Evolutionary conservation across 2,888 invertebrate species (phyloP).

Genomic region (Plebejus anna): DNA sequence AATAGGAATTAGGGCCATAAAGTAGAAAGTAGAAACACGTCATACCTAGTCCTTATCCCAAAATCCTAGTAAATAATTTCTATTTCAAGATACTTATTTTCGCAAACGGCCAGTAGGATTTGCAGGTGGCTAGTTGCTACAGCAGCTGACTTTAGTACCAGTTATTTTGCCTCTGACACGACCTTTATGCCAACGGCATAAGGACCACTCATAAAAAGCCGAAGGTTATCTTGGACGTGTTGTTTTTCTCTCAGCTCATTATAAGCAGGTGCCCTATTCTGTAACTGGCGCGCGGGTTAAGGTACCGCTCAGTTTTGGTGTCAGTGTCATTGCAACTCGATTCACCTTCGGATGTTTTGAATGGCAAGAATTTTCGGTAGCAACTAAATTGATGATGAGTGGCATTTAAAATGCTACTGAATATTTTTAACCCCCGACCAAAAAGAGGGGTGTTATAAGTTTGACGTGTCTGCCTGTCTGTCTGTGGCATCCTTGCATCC

Average conservation of each 20-base stretch:
- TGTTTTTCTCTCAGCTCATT: neutral
- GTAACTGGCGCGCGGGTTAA: conserved; percentile 3
- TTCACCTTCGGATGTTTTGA: neutral
- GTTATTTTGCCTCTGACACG: neutral
- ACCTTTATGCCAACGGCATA: neutral
- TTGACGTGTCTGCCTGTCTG: no score
- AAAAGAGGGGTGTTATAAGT: no score
- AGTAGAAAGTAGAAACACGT: no score
- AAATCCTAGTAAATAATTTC: no score
- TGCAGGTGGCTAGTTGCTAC: neutral
- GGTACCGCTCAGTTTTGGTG: neutral
- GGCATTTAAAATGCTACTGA: no score
- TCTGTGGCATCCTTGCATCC: no score
- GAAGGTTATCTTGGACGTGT: neutral
- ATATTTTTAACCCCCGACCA: no score
- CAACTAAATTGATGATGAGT: no score
- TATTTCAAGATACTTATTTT: no score
- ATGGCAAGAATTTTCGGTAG: neutral
- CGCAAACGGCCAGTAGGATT: neutral
- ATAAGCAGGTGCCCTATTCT: conserved; percentile 2
- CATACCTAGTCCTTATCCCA: no score
- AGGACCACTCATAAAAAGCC: neutral
- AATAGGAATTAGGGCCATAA: no score
- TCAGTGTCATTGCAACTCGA: neutral
- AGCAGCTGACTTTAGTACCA: neutral